Percentiles rank a stretch among this genome's conserved stretches.
Conservation (phyloP, 2,888 invertebrate genomes). For the Cacoxenus indagator region DNA sequence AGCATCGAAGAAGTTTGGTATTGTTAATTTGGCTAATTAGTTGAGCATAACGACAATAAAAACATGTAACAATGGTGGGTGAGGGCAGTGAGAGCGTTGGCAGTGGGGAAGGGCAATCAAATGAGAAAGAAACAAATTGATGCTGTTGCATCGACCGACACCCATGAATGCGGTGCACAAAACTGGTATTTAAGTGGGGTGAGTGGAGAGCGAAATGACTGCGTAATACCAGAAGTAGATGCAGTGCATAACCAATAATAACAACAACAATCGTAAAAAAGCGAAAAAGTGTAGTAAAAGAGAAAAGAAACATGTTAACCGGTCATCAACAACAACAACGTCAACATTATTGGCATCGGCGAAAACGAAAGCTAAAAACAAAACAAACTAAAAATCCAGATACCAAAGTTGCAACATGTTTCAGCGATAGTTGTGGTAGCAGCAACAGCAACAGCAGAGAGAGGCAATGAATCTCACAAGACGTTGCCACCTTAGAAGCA, state of each 20-base stretch:
- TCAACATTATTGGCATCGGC: neutral
- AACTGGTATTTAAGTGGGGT: neutral
- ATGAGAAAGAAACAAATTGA: no score
- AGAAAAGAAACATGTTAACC: neutral
- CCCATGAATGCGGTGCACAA: constrained; percentile 4
- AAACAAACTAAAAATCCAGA: constrained; percentile 47
- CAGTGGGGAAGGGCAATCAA: no score
- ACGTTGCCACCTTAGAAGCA: no score
- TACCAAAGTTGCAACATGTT: constrained; percentile 22
- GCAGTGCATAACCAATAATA: neutral
- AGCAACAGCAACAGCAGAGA: no score
- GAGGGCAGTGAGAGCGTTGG: no score
- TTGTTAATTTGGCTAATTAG: neutral
- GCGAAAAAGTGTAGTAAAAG: constrained; percentile 49
- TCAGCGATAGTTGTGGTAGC: no score
- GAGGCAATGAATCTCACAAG: no score
- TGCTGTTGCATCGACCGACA: neutral
- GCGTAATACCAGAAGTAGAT: constrained; percentile 59
- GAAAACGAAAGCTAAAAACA: constrained; percentile 54
- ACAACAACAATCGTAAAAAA: neutral
- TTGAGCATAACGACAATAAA: no score
- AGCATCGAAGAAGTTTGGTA: neutral
- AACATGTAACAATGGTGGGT: no score
- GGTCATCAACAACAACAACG: constrained; percentile 1
- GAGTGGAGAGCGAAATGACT: constrained; percentile 11